phyloP scores from a whole-genome alignment of 2,113 vertebrate genomes.

The Eptatretus burgeri region DNA sequence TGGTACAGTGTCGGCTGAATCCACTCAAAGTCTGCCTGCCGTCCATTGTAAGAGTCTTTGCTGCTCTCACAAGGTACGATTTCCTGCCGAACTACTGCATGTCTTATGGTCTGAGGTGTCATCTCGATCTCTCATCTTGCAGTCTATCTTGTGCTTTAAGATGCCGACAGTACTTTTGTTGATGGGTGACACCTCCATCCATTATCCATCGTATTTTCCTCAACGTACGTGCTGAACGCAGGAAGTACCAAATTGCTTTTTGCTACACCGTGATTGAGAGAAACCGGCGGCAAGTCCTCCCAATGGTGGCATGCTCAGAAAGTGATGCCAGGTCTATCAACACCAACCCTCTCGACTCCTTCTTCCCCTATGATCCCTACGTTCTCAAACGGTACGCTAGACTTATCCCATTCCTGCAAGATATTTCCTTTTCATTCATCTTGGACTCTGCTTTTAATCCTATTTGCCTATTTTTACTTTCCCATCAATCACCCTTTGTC shows the following conservation, averaged over 20 bases:
- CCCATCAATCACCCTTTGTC: too few species aligned
- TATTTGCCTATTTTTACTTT: too few species aligned
- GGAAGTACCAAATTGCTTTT: slow-evolving; percentile 82
- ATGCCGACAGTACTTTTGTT: too few species aligned
- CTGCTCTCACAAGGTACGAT: slow-evolving; percentile 51
- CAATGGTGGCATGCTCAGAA: slow-evolving; percentile 30
- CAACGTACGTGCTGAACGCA: slow-evolving; percentile 12
- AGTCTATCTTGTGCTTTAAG: too few species aligned
- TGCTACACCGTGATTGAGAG: slow-evolving; percentile 85
- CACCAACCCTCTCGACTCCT: slow-evolving; percentile 65
- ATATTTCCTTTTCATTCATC: too few species aligned
- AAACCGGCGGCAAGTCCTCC: slow-evolving; percentile 44
- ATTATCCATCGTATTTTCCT: too few species aligned
- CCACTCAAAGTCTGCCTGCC: slow-evolving; percentile 76
- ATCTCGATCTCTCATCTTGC: too few species aligned
- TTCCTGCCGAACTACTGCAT: too few species aligned
- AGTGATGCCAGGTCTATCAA: slow-evolving; percentile 29
- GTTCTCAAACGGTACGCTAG: slow-evolving; percentile 55
- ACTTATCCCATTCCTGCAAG: slow-evolving; percentile 17
- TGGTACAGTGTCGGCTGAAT: slow-evolving; percentile 81
- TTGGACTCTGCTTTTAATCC: too few species aligned
- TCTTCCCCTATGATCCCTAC: slow-evolving; percentile 89
- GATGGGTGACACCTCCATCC: too few species aligned
- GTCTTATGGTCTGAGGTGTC: too few species aligned
- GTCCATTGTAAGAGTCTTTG: slow-evolving; percentile 53